These are phyloP conservation scores for Hemiscyllium ocellatum DNA, from an alignment of 2,113 vertebrate genomes.

Conservation along the genomic window DNA sequence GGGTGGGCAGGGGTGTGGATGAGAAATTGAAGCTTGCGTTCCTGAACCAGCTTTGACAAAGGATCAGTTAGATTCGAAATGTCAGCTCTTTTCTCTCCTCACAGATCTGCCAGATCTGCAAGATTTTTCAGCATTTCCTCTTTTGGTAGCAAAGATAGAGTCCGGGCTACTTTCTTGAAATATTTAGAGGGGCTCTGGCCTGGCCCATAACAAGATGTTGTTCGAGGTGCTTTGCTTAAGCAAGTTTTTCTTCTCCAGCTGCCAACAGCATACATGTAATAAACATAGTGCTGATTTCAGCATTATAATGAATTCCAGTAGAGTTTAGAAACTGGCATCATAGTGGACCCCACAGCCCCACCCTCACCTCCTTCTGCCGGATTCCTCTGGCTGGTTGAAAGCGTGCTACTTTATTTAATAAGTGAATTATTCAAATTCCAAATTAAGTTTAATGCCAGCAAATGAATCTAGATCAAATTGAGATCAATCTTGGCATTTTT, in stretches of 20 bases:
- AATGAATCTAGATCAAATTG: neutral
- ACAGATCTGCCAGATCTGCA: too few relatives aligned
- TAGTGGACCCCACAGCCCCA: neutral
- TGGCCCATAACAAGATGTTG: too few relatives aligned
- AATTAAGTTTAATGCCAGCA: neutral
- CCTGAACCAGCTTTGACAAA: too few relatives aligned
- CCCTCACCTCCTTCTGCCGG: neutral
- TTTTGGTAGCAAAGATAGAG: too few relatives aligned
- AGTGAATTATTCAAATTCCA: neutral
- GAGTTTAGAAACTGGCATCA: neutral
- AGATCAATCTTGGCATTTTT: neutral
- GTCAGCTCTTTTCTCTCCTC: too few relatives aligned
- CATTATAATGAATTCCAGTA: neutral
- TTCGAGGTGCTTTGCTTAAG: neutral
- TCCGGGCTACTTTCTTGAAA: too few relatives aligned
- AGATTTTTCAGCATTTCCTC: too few relatives aligned
- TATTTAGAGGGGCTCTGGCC: too few relatives aligned
- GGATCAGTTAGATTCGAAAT: too few relatives aligned
- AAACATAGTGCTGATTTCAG: neutral
- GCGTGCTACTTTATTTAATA: neutral
- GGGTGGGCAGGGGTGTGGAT: too few relatives aligned
- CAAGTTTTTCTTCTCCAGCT: neutral
- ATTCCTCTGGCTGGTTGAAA: neutral
- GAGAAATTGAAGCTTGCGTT: too few relatives aligned
- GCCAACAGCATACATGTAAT: neutral